Conservation (phyloP, 2,113 vertebrate species). For the Columbina picui region DNA sequence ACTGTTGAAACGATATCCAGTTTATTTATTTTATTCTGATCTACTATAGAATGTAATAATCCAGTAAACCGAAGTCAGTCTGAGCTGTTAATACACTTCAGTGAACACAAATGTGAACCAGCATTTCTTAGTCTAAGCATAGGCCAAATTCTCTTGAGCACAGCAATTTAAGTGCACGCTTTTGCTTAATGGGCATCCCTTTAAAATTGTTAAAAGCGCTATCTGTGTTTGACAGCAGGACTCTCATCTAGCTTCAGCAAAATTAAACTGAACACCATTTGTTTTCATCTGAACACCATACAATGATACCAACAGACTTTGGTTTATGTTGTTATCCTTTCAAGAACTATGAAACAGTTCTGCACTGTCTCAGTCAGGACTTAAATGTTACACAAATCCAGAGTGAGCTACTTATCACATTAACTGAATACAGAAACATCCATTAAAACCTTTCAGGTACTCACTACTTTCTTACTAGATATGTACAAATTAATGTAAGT, state of each 20-base stretch:
- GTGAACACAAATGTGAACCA: not conserved
- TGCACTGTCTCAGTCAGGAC: not conserved
- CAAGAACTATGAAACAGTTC: not conserved
- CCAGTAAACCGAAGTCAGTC: not conserved
- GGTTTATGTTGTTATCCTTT: not conserved
- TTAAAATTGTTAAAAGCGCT: not conserved
- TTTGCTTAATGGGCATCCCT: not conserved
- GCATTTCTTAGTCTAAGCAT: not conserved
- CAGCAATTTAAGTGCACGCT: not conserved
- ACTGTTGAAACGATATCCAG: not conserved
- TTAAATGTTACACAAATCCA: not conserved
- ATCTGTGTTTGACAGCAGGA: not conserved
- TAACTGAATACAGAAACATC: not conserved
- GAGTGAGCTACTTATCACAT: not conserved
- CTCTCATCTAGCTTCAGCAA: not conserved
- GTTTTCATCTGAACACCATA: not conserved
- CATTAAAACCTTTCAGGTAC: not conserved
- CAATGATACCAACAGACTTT: not conserved
- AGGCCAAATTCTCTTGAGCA: not conserved
- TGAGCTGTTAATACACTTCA: not conserved
- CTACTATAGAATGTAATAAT: not conserved
- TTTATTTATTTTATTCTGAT: not conserved
- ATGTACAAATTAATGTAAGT: not conserved
- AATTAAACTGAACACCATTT: not conserved
- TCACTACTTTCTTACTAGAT: not conserved